phyloP scores from a whole-genome alignment of 2,113 vertebrate genomes.

The Morphnarchus princeps region DNA sequence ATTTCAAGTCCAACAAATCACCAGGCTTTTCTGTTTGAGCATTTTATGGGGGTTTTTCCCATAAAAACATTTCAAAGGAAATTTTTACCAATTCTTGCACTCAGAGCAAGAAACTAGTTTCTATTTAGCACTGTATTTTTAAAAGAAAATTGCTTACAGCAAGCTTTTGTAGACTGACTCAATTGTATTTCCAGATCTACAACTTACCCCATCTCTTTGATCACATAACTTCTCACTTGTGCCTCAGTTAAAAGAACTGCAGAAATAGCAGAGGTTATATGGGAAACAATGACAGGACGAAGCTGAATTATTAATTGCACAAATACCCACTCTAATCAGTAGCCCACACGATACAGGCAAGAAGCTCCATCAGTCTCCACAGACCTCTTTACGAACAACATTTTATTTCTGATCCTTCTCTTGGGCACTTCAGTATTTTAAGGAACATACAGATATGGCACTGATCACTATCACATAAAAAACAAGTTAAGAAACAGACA shows the following conservation, averaged over 20 bases:
- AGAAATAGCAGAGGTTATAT: background rate
- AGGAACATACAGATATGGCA: background rate
- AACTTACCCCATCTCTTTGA: background rate
- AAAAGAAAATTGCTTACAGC: background rate
- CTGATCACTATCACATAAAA: background rate
- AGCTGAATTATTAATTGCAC: background rate
- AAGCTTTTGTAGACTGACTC: background rate
- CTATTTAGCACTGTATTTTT: accelerated
- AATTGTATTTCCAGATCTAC: background rate
- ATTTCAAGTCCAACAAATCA: background rate
- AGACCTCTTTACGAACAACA: background rate
- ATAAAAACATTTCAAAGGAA: background rate
- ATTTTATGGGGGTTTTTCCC: background rate
- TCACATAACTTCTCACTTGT: background rate
- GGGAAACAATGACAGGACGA: background rate
- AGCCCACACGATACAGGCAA: background rate
- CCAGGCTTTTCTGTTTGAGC: background rate
- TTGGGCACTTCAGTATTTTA: background rate
- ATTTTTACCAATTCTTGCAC: background rate
- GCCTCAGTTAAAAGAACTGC: background rate
- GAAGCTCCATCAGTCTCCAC: background rate
- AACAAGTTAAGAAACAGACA: background rate
- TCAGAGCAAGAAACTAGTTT: background rate
- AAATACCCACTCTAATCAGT: background rate
- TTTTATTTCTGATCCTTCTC: background rate